phyloP scores from a whole-genome alignment of 2,797 vertebrate genomes.

The Huso huso region DNA sequence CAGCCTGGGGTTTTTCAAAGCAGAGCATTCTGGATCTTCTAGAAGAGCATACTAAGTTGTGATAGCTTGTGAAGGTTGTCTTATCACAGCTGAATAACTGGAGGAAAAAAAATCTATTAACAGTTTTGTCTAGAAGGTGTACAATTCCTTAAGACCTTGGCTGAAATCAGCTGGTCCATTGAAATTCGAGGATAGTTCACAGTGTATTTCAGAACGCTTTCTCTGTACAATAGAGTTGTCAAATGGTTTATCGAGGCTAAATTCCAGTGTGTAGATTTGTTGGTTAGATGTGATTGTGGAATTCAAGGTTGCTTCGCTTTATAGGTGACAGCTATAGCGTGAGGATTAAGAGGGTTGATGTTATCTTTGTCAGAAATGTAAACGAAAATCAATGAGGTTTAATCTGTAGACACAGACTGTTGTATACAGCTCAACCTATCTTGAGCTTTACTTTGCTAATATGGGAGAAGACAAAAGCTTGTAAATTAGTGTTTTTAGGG shows the following conservation, averaged over 20 bases:
- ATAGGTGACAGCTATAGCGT: constrained; percentile 34
- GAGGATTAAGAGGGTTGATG: constrained; percentile 28
- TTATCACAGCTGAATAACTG: no score
- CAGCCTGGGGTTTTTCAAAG: no score
- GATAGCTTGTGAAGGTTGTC: no score
- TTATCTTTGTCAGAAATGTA: constrained; percentile 34
- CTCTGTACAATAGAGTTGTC: constrained; percentile 26
- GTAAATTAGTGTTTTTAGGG: background rate
- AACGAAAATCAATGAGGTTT: constrained; percentile 24
- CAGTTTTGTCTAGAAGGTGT: constrained; percentile 16
- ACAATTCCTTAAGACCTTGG: no score
- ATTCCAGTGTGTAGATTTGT: constrained; percentile 23
- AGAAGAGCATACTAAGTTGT: no score
- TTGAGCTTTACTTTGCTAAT: background rate
- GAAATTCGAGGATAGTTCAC: constrained; percentile 23
- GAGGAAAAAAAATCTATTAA: background rate
- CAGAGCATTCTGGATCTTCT: no score
- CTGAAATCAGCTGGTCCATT: constrained; percentile 22
- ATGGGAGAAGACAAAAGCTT: constrained; percentile 2
- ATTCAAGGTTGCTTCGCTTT: constrained; percentile 37
- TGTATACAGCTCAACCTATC: constrained; percentile 1
- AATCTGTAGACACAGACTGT: constrained; percentile 6
- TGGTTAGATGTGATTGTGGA: constrained; percentile 28
- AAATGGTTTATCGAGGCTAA: constrained; percentile 34
- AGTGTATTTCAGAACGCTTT: constrained; percentile 28